Base-by-base conservation (phyloP, 2,797 vertebrate species). In the Darevskia mixta region DNA sequence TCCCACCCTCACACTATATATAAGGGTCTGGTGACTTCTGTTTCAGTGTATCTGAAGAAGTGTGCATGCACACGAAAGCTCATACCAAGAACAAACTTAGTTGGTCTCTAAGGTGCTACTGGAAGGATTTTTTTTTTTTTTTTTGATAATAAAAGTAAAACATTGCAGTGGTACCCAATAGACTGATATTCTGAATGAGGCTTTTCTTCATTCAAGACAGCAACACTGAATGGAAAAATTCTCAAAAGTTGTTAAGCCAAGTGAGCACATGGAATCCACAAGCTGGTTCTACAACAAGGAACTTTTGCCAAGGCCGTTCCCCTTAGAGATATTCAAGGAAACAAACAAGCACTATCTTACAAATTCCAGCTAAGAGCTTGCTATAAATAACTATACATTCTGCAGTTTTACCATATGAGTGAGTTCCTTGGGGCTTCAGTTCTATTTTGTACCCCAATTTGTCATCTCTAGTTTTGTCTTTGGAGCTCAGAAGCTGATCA, bases 381-480 rank as follows among this genome's bases (percentile, higher is more conserved):
- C 23, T n/a, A n/a, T 64, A 83, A 73, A 83, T 71, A n/a, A 67
- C 13, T 11, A 25, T 29, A 67, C 35, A 17, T 75, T 84, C 23
- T 77, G 32, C 58, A 17, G 35, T 85, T 75, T 55, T 76, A 64
- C 72, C 35, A 61, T 41, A 25, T 20, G 58, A 29, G 10, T 43
- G 58, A 43, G 66, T 29, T 64, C 55, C 64, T n/a, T 66, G 18
- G 49, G n/a, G 45, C n/a, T 66, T 11, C 35, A 15, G 9, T 27
- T 72, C 49, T 35, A 23, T 58, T 38, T 73, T 64, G 13, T 85
- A 77, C n/a, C 58, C 35, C 55, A 66, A 1, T 5, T 85, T 90
- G 17, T 55, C 83, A 87, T 75, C 27, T 73, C 77, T 69, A 89
- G 23, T 27, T 92, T 64, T 89, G 78, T 32, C 27, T 45, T 5